These are phyloP conservation scores for Hemitrygon akajei DNA, from an alignment of 2,797 vertebrate species.

Conservation along the genomic window DNA sequence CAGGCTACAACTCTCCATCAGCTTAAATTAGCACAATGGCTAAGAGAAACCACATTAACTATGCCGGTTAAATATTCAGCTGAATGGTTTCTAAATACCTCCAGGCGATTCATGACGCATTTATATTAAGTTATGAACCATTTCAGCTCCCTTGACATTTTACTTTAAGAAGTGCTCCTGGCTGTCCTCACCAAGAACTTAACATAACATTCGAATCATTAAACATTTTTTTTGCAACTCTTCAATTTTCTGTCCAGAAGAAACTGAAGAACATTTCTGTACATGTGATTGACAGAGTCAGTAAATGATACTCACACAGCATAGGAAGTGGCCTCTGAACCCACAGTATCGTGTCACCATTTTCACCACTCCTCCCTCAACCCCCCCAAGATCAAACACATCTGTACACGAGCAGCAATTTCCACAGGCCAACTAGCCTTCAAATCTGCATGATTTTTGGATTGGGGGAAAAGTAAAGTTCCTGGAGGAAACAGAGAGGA, in stretches of 20 bases:
- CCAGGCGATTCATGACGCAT: not conserved
- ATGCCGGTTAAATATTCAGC: not conserved
- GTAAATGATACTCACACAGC: too few species aligned
- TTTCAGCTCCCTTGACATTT: not conserved
- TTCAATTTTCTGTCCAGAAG: not conserved
- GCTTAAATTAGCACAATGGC: not conserved
- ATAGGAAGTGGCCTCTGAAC: too few species aligned
- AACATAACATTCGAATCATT: not conserved
- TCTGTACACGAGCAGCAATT: too few species aligned
- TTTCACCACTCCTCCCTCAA: too few species aligned
- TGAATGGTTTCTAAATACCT: not conserved
- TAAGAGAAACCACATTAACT: not conserved
- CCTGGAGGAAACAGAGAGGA: too few species aligned
- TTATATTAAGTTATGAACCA: not conserved
- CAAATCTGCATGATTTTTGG: too few species aligned
- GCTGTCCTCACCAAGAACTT: not conserved
- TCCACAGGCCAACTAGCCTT: too few species aligned
- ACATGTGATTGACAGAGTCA: too few species aligned
- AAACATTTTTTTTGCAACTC: not conserved
- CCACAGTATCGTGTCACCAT: too few species aligned
- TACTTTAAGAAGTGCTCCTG: not conserved
- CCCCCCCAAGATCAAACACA: too few species aligned
- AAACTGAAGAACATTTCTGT: not conserved
- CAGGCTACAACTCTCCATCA: not conserved
- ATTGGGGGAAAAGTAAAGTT: too few species aligned